Evolutionary conservation across 2,113 vertebrate species (phyloP).

Genomic region (Bufo bufo): DNA sequence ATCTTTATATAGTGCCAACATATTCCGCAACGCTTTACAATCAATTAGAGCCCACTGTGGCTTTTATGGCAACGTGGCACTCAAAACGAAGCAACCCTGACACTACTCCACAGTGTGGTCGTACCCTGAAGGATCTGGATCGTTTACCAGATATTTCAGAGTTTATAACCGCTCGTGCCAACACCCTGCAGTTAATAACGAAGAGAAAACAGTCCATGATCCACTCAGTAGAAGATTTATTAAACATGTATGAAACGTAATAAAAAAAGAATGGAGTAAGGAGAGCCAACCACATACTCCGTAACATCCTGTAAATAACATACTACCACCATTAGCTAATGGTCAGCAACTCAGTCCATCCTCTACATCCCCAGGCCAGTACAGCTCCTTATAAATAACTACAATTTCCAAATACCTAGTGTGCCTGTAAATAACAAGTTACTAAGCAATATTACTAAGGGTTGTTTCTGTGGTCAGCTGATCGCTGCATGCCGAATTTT

Average conservation of each 20-base stretch:
- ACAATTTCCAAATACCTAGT: not conserved
- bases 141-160: not conserved
- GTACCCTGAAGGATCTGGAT: no score
- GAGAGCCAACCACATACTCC: no score
- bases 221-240: not conserved
- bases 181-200: not conserved
- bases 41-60: no score
- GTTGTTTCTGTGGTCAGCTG: no score
- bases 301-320: not conserved
- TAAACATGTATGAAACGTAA: not conserved
- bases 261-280: not conserved
- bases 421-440: no score
- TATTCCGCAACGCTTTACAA: no score
- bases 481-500: no score
- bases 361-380: not conserved
- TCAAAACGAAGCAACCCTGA: no score
- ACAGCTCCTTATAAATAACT: not conserved
- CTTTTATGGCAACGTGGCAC: no score
- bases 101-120: no score
- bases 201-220: not conserved
- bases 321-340: not conserved
- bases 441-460: no score
- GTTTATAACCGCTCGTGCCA: not conserved
- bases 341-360: not conserved
- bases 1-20: no score